These are phyloP conservation scores for Aricia artaxerxes DNA, from an alignment of 2,888 invertebrate genomes.

Conservation along the genomic window DNA sequence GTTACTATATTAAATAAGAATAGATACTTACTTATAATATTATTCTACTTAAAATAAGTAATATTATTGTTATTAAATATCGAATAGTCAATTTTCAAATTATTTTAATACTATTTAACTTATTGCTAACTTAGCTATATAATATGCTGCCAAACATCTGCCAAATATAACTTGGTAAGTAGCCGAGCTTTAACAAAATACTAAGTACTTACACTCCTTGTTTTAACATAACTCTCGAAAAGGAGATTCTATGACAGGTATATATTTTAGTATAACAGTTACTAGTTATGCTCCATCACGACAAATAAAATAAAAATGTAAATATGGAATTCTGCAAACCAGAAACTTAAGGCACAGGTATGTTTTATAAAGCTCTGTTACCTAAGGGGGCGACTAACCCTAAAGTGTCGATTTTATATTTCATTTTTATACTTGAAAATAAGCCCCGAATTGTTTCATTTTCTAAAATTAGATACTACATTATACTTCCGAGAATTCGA, in stretches of 20 bases:
- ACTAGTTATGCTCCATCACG: too few species aligned
- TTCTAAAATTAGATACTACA: too few species aligned
- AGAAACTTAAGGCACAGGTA: background rate
- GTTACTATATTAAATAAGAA: background rate
- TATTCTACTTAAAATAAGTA: background rate
- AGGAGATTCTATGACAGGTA: background rate
- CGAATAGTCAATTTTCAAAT: background rate
- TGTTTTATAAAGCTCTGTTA: background rate
- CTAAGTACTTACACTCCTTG: background rate
- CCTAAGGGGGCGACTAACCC: background rate
- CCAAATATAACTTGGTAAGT: background rate
- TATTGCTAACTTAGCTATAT: background rate
- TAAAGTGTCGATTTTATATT: too few species aligned
- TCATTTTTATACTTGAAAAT: too few species aligned
- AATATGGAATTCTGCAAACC: background rate
- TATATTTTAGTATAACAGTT: background rate
- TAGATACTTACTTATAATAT: too few species aligned
- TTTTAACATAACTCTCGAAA: background rate
- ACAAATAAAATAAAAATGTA: too few species aligned
- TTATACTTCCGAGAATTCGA: too few species aligned
- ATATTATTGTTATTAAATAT: background rate
- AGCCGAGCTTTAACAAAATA: background rate
- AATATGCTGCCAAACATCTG: background rate
- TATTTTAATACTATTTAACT: background rate
- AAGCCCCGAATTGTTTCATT: too few species aligned